Conservation (phyloP, 2,888 invertebrate species). For the Caenorhabditis auriculariae region DNA sequence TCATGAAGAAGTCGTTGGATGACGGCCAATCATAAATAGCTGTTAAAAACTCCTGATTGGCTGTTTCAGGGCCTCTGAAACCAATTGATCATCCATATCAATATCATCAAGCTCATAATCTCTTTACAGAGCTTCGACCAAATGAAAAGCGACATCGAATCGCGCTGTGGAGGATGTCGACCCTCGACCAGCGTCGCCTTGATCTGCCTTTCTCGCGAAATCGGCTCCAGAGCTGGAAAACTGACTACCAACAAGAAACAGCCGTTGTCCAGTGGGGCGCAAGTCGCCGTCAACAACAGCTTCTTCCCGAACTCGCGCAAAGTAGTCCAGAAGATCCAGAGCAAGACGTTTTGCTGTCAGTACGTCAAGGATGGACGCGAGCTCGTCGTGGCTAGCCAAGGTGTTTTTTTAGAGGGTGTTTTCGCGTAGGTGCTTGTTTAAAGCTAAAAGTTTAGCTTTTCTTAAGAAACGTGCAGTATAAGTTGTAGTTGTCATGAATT, state of each 20-base stretch:
- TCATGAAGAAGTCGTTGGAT: too few species aligned
- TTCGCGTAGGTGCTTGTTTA: too few species aligned
- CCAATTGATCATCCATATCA: too few species aligned
- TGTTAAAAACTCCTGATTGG: too few species aligned
- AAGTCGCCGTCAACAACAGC: slow-evolving; percentile 16
- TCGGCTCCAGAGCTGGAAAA: background rate
- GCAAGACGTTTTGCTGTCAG: slow-evolving; percentile 55
- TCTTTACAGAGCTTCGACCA: slow-evolving; percentile 21
- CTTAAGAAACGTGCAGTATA: too few species aligned
- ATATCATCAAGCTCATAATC: background rate
- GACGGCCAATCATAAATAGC: too few species aligned
- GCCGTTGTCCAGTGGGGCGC: background rate
- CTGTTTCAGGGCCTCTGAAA: too few species aligned
- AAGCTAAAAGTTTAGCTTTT: too few species aligned
- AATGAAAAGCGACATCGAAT: slow-evolving; percentile 10
- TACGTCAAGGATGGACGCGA: slow-evolving; percentile 42
- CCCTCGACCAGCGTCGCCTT: slow-evolving; percentile 11
- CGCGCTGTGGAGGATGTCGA: slow-evolving; percentile 7
- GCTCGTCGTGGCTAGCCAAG: slow-evolving; percentile 56
- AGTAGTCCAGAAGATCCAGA: slow-evolving; percentile 31
- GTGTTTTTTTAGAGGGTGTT: slow-evolving; percentile 18
- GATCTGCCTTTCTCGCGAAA: background rate
- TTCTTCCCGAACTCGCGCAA: slow-evolving; percentile 48
- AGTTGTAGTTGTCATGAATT: too few species aligned
- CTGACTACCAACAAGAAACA: background rate